Conservation (phyloP, 2,113 vertebrate genomes). For the Urocitellus parryii region DNA sequence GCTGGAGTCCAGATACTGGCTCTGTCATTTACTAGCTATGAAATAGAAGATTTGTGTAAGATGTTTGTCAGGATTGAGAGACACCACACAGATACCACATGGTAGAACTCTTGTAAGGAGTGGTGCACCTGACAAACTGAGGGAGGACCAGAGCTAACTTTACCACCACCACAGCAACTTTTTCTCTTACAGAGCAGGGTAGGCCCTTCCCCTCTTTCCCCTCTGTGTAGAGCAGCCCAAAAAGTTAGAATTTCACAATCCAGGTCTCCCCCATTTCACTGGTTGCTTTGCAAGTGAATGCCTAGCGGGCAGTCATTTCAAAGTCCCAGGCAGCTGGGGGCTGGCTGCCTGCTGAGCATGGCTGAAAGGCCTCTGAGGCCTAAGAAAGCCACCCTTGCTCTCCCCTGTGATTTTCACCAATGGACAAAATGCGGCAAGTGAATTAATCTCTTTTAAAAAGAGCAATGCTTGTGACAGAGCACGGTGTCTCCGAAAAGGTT, state of each 20-base stretch:
- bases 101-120: background rate
- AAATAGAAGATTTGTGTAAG: background rate
- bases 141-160: background rate
- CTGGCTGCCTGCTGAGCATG: constrained; percentile 69
- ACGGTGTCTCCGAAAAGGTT: constrained; percentile 81
- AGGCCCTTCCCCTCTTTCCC: background rate
- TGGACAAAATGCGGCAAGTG: constrained; percentile 77
- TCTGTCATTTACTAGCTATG: background rate
- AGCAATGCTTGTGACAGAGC: constrained; percentile 83
- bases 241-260: constrained; percentile 67
- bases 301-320: constrained; percentile 79
- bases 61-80: constrained; percentile 1
- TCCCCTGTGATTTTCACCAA: constrained; percentile 78
- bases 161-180: background rate
- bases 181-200: constrained; percentile 17
- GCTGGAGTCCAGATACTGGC: background rate
- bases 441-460: constrained; percentile 86
- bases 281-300: constrained; percentile 79
- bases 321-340: constrained; percentile 73
- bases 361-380: constrained; percentile 75
- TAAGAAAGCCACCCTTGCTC: constrained; percentile 77
- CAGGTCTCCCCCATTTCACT: constrained; percentile 48
- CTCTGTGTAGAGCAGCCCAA: background rate
- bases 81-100: background rate
- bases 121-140: background rate